phyloP scores from a whole-genome alignment of 2,888 invertebrate species.

The Cabera pusaria region DNA sequence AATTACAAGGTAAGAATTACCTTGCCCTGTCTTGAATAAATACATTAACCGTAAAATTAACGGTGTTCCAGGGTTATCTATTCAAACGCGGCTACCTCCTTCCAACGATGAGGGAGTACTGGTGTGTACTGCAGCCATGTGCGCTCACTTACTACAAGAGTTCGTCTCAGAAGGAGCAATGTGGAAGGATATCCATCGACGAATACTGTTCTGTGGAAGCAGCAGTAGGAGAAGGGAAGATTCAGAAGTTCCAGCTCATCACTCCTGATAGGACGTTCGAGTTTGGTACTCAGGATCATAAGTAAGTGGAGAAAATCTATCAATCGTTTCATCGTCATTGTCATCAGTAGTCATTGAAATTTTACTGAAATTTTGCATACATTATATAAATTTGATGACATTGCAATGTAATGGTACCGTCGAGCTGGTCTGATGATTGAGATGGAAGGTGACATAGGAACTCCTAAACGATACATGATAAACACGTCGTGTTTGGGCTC shows the following conservation, averaged over 20 bases:
- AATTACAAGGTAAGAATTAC: no score
- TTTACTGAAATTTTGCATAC: no score
- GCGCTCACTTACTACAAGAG: constrained; percentile 89
- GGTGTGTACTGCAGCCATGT: constrained; percentile 90
- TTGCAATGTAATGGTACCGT: no score
- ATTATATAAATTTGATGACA: no score
- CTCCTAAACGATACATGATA: no score
- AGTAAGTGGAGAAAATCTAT: constrained; percentile 79
- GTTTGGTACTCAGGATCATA: constrained; percentile 89
- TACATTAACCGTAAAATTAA: no score
- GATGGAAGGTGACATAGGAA: no score
- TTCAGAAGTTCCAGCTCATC: constrained; percentile 86
- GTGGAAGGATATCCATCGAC: constrained; percentile 86
- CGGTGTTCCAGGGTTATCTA: constrained; percentile 85
- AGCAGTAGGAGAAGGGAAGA: constrained; percentile 79
- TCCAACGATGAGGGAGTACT: constrained; percentile 90
- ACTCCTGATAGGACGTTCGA: constrained; percentile 89
- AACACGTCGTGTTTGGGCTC: no score
- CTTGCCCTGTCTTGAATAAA: no score
- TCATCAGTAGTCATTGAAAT: no score
- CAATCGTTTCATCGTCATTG: no score
- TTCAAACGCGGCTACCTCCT: constrained; percentile 89
- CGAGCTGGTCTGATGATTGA: no score
- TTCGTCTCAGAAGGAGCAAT: constrained; percentile 86
- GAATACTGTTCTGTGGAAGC: constrained; percentile 86